phyloP scores from a whole-genome alignment of 2,888 invertebrate genomes.

The Deroplatys truncata region DNA sequence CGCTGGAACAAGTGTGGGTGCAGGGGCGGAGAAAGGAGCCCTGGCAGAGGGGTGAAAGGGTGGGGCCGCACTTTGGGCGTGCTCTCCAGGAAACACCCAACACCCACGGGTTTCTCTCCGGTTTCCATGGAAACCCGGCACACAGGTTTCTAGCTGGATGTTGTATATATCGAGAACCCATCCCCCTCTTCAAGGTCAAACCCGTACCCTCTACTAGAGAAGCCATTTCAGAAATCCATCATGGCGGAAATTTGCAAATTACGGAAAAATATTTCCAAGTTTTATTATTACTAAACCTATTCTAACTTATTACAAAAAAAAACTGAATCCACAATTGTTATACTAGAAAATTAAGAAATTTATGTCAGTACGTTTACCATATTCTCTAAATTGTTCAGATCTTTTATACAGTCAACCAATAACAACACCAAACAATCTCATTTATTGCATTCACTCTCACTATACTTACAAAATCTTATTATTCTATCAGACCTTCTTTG shows the following conservation, averaged over 20 bases:
- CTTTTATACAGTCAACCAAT: too few relatives aligned
- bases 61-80: background rate
- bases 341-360: too few relatives aligned
- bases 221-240: background rate
- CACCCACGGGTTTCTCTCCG: slow-evolving; percentile 1
- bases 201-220: background rate
- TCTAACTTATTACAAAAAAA: too few relatives aligned
- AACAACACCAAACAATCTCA: too few relatives aligned
- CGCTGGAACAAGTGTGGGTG: background rate
- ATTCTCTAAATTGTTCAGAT: too few relatives aligned
- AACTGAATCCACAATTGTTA: too few relatives aligned
- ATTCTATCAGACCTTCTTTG: too few relatives aligned
- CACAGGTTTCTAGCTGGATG: background rate
- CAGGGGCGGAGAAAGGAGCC: background rate
- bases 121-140: background rate
- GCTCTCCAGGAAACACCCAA: background rate
- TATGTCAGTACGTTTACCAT: too few relatives aligned
- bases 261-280: too few relatives aligned
- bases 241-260: background rate
- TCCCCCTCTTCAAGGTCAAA: background rate
- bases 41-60: background rate
- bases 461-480: too few relatives aligned
- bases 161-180: background rate
- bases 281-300: too few relatives aligned
- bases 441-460: too few relatives aligned